Evolutionary conservation across 2,113 vertebrate genomes (phyloP), one percentile per base, ranked within the genome.

Genomic region (Onychostruthus taczanowskii): DNA sequence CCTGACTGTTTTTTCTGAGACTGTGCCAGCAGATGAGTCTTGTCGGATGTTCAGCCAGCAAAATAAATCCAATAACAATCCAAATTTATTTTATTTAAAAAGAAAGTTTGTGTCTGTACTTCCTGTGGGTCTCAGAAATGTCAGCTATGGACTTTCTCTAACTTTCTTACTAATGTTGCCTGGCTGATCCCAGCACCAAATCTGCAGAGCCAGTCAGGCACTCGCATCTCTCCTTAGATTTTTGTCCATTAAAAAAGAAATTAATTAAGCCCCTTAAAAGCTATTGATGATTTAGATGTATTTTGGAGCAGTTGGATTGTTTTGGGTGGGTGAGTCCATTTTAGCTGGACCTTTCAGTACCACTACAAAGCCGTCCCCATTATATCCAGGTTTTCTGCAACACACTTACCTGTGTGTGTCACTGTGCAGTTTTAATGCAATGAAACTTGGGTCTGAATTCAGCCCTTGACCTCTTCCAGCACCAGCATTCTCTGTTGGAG

Each of bases 11-110:
- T 94, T 63, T 84, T 87, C 66, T 95, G 91, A 89, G 74, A 16
- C 27, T 73, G 16, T 83, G 79, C 85, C 88, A 89, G 49, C 77
- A 83, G 70, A 88, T 92, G 88, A 87, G 41, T 85, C 90, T 85
- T 87, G 55, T 90, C 0, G 17, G 89, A 37, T 75, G 75, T 93
- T 67, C 84, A 87, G 72, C 55, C 87, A 87, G 75, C 35, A 84
- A 82, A 94, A 91, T 76, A 91, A 84, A 90, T 66, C 37, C 70
- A 61, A 50, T 62, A 80, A 73, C 28, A 74, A 84, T 82, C 28
- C 68, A 58, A 87, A 92, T 70, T 94, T 59, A 84, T 81, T 95
- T 92, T 27, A 75, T 83, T 85, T 85, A 21, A 52, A 93, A 84
- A 67, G 52, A 75, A 50, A 46, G 16, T 67, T 90, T 87, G 39